phyloP scores from a whole-genome alignment of 2,797 vertebrate species.

The Melanitta fusca region DNA sequence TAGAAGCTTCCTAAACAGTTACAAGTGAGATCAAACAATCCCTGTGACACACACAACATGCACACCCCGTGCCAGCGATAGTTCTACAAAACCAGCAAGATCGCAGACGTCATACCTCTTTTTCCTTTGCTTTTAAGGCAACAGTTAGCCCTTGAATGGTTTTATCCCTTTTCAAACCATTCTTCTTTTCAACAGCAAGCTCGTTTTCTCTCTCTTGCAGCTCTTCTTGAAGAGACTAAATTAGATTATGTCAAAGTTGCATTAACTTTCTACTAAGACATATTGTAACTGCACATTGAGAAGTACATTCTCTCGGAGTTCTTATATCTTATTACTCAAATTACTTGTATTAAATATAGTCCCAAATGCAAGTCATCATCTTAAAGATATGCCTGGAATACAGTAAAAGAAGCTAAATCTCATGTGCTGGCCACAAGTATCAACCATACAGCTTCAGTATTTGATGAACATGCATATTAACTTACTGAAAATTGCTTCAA shows the following conservation, averaged over 20 bases:
- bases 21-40: neutral
- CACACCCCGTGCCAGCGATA: rapidly evolving
- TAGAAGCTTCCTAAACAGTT: neutral
- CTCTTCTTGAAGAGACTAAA: constrained; percentile 86
- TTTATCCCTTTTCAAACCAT: constrained; percentile 95
- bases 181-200: constrained; percentile 89
- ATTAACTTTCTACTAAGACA: constrained; percentile 70
- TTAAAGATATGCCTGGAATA: constrained; percentile 40
- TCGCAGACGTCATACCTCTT: constrained; percentile 83
- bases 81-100: neutral
- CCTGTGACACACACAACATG: neutral
- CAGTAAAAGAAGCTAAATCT: neutral
- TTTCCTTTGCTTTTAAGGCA: constrained; percentile 92
- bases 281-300: constrained; percentile 69
- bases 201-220: constrained; percentile 88
- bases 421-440: neutral
- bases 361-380: constrained; percentile 21
- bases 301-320: constrained; percentile 64
- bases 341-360: constrained; percentile 43
- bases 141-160: constrained; percentile 94
- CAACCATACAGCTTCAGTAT: neutral
- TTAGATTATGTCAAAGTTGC: constrained; percentile 74
- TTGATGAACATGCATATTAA: neutral
- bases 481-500: neutral
- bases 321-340: constrained; percentile 66